A percentile compares a stretch with the other conserved stretches of the same genome.
Conservation (phyloP, 2,797 vertebrate species). For the Falco rusticolus region DNA sequence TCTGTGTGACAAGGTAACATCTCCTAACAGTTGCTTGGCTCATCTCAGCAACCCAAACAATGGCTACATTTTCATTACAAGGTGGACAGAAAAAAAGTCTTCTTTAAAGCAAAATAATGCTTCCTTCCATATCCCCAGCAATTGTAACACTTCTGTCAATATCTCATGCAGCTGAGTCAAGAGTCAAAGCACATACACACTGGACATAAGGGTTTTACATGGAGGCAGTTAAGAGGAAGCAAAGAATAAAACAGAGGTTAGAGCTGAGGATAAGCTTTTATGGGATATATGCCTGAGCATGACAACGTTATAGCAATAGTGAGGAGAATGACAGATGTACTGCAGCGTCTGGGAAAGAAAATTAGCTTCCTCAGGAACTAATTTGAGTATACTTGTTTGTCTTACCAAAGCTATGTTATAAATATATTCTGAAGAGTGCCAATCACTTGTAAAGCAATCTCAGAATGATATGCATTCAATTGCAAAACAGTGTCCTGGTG, state of each 20-base stretch:
- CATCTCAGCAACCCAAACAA: background rate
- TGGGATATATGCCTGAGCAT: background rate
- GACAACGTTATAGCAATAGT: background rate
- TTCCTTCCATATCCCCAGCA: background rate
- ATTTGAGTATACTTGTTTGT: conserved; percentile 45
- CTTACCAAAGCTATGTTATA: conserved; percentile 35
- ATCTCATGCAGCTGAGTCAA: background rate
- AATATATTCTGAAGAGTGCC: conserved; percentile 49
- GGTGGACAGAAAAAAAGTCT: background rate
- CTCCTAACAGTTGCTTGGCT: background rate
- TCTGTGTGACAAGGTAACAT: background rate
- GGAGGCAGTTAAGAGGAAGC: background rate
- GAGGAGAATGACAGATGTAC: conserved; percentile 41
- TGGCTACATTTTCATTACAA: background rate
- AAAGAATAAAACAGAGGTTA: conserved; percentile 15
- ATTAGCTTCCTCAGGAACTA: conserved; percentile 48
- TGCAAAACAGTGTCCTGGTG: background rate
- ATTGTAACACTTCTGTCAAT: background rate
- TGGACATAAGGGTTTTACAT: background rate
- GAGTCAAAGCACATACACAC: background rate
- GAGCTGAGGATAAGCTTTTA: background rate
- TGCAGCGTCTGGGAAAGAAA: conserved; percentile 28
- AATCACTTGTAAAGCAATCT: conserved; percentile 57
- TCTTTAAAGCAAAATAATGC: background rate
- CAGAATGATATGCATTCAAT: conserved; percentile 5